phyloP scores from a whole-genome alignment of 1,140 invertebrate genomes.

The Hylaeus anthracinus region DNA sequence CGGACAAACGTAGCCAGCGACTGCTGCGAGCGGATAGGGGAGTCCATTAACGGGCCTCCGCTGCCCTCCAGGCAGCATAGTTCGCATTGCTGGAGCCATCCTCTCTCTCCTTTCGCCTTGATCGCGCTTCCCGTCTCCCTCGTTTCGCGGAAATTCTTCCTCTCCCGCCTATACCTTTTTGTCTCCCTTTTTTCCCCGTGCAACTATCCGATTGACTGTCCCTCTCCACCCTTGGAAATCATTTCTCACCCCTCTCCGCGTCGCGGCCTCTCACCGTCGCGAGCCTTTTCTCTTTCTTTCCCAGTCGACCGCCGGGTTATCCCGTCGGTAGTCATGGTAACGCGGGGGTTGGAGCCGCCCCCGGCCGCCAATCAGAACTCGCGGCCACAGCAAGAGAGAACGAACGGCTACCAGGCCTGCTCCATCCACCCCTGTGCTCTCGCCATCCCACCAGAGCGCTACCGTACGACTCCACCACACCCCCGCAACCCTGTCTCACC shows the following conservation, averaged over 20 bases:
- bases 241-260: conserved; percentile 19
- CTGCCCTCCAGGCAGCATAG: conserved; percentile 61
- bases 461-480: neutral
- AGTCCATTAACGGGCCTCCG: conserved; percentile 74
- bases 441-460: conserved; percentile 22
- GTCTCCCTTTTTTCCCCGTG: neutral
- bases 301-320: conserved; percentile 68
- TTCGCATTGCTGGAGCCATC: conserved; percentile 61
- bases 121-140: conserved; percentile 21
- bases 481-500: conserved; percentile 21
- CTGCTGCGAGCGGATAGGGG: conserved; percentile 53
- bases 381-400: conserved; percentile 82
- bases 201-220: conserved; percentile 30
- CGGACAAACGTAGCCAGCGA: conserved; percentile 33
- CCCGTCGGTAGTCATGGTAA: conserved; percentile 82
- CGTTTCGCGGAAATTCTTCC: conserved; percentile 27
- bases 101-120: conserved; percentile 38
- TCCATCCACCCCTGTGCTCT: conserved; percentile 32
- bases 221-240: conserved; percentile 6
- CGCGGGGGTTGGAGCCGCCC: conserved; percentile 78
- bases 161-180: conserved; percentile 1
- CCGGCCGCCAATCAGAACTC: conserved; percentile 78
- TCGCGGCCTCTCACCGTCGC: neutral
- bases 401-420: conserved; percentile 73
- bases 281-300: conserved; percentile 49